phyloP scores from a whole-genome alignment of 2,888 invertebrate genomes.

The Empis stercorea region DNA sequence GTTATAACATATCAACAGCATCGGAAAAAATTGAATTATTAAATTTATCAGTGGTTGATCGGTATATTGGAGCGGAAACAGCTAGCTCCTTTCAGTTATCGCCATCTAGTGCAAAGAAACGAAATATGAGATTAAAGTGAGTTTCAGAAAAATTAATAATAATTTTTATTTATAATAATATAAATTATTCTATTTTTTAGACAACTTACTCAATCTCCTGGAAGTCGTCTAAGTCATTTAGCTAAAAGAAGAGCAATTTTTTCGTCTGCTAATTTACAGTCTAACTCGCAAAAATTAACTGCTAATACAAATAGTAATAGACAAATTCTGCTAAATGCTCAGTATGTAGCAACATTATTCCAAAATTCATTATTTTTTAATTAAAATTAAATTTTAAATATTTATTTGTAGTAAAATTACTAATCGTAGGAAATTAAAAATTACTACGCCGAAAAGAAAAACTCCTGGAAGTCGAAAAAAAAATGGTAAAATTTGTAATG shows the following conservation, averaged over 20 bases:
- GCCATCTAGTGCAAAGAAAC: conserved; percentile 51
- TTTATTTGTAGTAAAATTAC: conserved; percentile 22
- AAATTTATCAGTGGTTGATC: conserved; percentile 50
- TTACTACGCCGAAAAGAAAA: conserved; percentile 36
- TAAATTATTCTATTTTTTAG: conserved; percentile 14
- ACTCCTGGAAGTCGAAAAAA: conserved; percentile 42
- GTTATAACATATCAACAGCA: conserved; percentile 55
- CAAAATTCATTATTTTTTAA: too few relatives aligned
- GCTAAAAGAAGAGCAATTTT: conserved; percentile 63
- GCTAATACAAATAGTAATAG: neutral
- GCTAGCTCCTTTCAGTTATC: conserved; percentile 40
- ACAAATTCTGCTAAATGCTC: conserved; percentile 9
- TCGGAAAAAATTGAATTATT: conserved; percentile 59
- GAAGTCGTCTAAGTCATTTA: conserved; percentile 61
- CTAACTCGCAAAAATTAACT: conserved; percentile 29
- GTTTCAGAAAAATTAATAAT: conserved; percentile 17
- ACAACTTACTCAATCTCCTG: conserved; percentile 50
- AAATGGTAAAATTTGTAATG: conserved; percentile 18
- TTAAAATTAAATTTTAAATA: too few relatives aligned
- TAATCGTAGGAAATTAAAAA: conserved; percentile 21
- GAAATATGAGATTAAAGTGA: conserved; percentile 45
- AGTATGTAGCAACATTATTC: too few relatives aligned
- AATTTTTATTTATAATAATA: neutral
- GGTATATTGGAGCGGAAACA: conserved; percentile 64
- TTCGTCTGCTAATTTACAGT: conserved; percentile 53